Percentiles rank a stretch among this genome's conserved stretches.
Conservation (phyloP, 2,888 invertebrate genomes). For the Atrina japonica region DNA sequence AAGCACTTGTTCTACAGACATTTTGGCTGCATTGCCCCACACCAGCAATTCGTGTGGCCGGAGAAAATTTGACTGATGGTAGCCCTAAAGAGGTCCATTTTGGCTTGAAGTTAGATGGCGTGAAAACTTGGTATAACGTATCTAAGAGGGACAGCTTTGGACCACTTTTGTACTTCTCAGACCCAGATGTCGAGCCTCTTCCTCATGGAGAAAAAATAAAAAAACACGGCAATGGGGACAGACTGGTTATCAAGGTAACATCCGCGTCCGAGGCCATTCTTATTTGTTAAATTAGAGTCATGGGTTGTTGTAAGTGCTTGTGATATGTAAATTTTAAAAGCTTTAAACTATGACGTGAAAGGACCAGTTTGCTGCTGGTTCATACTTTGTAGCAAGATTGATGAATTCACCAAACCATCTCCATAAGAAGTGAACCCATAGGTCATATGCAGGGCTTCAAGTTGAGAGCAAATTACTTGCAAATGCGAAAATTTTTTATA, state of each 20-base stretch:
- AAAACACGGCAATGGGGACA: constrained; percentile 89
- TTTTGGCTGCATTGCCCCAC: constrained; percentile 9
- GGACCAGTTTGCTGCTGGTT: too few relatives aligned
- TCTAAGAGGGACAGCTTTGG: constrained; percentile 83
- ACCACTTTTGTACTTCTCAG: constrained; percentile 92
- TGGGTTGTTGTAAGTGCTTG: too few relatives aligned
- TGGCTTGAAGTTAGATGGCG: constrained; percentile 97
- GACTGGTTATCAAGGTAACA: constrained; percentile 43
- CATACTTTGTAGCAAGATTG: too few relatives aligned
- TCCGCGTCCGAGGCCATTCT: too few relatives aligned
- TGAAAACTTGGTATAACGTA: constrained; percentile 92
- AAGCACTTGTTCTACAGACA: neutral
- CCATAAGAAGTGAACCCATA: too few relatives aligned
- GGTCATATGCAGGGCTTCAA: too few relatives aligned
- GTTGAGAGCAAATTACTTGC: too few relatives aligned
- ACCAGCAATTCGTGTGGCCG: constrained; percentile 12
- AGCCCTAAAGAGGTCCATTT: constrained; percentile 84
- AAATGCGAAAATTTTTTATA: too few relatives aligned
- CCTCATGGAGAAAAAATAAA: constrained; percentile 83
- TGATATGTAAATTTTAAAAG: too few relatives aligned
- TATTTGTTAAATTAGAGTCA: too few relatives aligned
- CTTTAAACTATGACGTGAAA: too few relatives aligned
- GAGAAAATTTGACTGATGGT: constrained; percentile 87
- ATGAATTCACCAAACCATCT: too few relatives aligned
- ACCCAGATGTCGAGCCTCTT: constrained; percentile 93